phyloP scores from a whole-genome alignment of 2,888 invertebrate species.

The Rutpela maculata region DNA sequence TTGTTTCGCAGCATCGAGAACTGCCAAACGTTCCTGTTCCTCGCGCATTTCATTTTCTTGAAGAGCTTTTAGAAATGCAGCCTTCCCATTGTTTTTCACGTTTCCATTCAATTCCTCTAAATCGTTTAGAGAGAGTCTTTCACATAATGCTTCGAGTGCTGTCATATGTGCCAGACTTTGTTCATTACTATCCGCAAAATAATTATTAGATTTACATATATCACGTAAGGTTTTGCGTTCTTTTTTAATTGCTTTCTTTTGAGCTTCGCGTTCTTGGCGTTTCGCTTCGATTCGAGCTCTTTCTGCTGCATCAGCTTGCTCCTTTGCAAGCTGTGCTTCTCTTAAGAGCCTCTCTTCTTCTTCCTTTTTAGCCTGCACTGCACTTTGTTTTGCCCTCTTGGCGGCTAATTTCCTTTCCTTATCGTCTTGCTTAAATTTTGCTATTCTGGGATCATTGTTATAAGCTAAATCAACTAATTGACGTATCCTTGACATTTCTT shows the following conservation, averaged over 20 bases:
- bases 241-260: constrained; percentile 90
- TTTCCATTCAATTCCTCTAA: constrained; percentile 86
- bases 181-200: constrained; percentile 83
- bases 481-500: constrained; percentile 95
- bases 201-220: constrained; percentile 87
- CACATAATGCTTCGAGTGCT: constrained; percentile 94
- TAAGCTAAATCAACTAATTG: constrained; percentile 95
- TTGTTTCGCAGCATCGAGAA: constrained; percentile 75
- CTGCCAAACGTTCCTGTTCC: constrained; percentile 84
- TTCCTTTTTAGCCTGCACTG: constrained; percentile 87
- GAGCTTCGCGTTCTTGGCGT: constrained; percentile 89
- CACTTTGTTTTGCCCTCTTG: constrained; percentile 91
- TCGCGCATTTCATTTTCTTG: constrained; percentile 84
- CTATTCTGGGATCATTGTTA: constrained; percentile 94
- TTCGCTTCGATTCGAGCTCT: constrained; percentile 87
- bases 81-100: constrained; percentile 80
- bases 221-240: constrained; percentile 89
- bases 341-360: constrained; percentile 87
- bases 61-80: constrained; percentile 82
- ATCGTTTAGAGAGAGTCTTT: constrained; percentile 83
- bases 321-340: constrained; percentile 85
- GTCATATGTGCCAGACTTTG: constrained; percentile 90
- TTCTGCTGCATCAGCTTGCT: constrained; percentile 88
- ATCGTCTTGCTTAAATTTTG: constrained; percentile 94
- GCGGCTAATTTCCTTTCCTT: constrained; percentile 92